Percentiles rank a stretch among this genome's conserved stretches.
Evolutionary conservation across 2,113 vertebrate genomes (phyloP).

Genomic region (Planiliza haematocheilus): DNA sequence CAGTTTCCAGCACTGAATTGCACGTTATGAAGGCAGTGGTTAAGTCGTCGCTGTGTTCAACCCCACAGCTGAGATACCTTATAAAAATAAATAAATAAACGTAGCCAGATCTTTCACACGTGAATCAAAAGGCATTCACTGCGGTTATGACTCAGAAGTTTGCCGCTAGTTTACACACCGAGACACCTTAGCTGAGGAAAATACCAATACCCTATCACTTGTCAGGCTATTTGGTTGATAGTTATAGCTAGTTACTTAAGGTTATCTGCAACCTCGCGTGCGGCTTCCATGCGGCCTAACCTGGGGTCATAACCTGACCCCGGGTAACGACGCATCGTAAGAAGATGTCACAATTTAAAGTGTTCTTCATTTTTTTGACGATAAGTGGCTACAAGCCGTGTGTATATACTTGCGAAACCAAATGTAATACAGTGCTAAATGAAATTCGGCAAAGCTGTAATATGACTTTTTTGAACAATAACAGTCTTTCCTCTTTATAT

Average conservation of each 20-base stretch:
- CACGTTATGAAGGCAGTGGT: conserved; percentile 25
- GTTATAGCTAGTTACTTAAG: no score
- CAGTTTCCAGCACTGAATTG: conserved; percentile 63
- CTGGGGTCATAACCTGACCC: conserved; percentile 1
- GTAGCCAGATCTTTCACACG: conserved; percentile 56
- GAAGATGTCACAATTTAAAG: neutral
- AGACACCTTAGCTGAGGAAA: conserved; percentile 10
- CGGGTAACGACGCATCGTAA: neutral
- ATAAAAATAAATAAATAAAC: conserved; percentile 28
- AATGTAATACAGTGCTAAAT: no score
- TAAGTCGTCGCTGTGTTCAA: conserved; percentile 42
- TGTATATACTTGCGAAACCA: no score
- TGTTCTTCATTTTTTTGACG: neutral
- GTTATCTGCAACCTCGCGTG: no score
- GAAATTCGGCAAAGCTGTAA: no score
- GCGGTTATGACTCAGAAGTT: conserved; percentile 77
- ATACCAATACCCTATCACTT: neutral
- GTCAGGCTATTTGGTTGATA: no score
- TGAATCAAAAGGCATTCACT: conserved; percentile 63
- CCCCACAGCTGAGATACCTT: conserved; percentile 52
- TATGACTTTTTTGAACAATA: no score
- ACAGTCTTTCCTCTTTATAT: no score
- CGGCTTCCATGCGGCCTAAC: no score
- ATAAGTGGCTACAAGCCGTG: no score
- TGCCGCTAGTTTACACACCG: conserved; percentile 51